Percentiles rank a stretch among this genome's conserved stretches.
Conservation (phyloP, 1,140 invertebrate genomes). For the Anastrepha ludens region DNA sequence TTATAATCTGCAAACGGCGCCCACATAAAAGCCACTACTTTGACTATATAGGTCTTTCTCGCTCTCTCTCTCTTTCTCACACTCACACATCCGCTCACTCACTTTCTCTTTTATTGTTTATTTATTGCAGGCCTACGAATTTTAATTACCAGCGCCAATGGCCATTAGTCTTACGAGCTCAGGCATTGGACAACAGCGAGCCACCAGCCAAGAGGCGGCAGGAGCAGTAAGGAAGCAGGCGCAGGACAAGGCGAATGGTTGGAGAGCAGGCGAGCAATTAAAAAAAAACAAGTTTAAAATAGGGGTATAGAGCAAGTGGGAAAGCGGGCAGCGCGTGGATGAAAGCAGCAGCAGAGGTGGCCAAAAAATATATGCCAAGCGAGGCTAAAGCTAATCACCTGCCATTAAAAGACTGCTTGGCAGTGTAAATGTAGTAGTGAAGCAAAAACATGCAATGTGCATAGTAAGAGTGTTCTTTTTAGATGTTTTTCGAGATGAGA, state of each 20-base stretch:
- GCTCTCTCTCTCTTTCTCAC: conserved; percentile 29
- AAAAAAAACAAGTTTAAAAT: too few relatives aligned
- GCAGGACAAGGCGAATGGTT: neutral
- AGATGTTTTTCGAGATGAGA: too few relatives aligned
- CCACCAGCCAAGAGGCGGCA: neutral
- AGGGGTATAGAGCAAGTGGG: too few relatives aligned
- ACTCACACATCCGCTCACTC: neutral
- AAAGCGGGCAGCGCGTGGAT: too few relatives aligned
- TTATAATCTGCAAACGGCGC: neutral
- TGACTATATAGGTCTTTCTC: neutral
- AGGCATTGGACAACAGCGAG: conserved; percentile 23
- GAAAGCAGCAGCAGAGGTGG: neutral
- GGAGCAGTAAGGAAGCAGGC: neutral
- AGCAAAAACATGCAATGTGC: neutral
- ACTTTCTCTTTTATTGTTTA: conserved; percentile 59
- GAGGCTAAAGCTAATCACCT: too few relatives aligned
- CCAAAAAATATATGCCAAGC: neutral
- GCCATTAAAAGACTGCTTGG: too few relatives aligned
- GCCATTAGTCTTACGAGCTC: conserved; percentile 62
- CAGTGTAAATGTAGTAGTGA: too few relatives aligned
- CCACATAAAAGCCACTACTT: neutral
- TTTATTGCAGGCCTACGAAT: conserved; percentile 69
- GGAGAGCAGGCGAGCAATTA: neutral
- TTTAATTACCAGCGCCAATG: conserved; percentile 68
- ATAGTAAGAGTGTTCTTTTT: neutral